Evolutionary conservation across 64 coral and sea anemone genomes (phyloP).

Genomic region (Porites lutea): DNA sequence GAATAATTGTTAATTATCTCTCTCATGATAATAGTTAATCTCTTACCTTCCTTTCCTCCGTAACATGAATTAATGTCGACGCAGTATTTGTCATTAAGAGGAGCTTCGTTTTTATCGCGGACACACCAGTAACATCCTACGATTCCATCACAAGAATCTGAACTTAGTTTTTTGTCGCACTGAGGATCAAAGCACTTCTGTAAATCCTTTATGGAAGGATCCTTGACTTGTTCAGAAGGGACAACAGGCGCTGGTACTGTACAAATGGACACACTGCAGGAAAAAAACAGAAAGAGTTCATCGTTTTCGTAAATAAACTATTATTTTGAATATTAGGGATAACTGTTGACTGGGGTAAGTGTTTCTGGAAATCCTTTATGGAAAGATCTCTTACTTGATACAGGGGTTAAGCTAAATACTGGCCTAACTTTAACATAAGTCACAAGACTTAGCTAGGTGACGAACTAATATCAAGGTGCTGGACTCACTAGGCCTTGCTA

Average conservation of each 20-base stretch:
- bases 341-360: too few species aligned
- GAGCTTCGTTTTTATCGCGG: background rate
- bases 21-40: too few species aligned
- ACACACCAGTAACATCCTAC: constrained; percentile 32
- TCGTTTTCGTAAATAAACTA: background rate
- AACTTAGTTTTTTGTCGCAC: background rate
- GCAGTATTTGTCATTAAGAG: background rate
- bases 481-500: too few species aligned
- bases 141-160: constrained; percentile 14
- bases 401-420: too few species aligned
- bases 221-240: background rate
- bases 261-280: background rate
- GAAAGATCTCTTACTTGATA: too few species aligned
- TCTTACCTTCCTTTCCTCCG: background rate
- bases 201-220: background rate
- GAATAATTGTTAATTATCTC: too few species aligned
- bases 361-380: too few species aligned
- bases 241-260: constrained; percentile 7
- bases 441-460: too few species aligned
- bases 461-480: too few species aligned
- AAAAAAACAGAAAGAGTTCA: background rate
- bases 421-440: too few species aligned
- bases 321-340: background rate
- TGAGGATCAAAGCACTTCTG: constrained; percentile 21
- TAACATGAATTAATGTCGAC: background rate